phyloP scores from a whole-genome alignment of 2,113 vertebrate species.

The Etheostoma cragini region DNA sequence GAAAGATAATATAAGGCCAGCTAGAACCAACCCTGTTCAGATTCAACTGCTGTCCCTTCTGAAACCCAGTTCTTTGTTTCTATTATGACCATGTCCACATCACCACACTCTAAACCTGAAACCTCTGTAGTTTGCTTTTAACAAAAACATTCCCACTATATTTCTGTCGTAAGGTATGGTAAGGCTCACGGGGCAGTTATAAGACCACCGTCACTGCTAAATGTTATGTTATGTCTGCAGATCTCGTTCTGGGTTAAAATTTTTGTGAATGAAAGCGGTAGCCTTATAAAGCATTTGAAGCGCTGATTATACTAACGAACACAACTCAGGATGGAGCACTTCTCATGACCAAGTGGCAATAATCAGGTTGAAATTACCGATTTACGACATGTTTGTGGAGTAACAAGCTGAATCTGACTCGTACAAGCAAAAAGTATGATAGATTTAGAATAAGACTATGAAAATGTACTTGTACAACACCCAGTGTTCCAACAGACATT shows the following conservation, averaged over 20 bases:
- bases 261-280: neutral
- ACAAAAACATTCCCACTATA: neutral
- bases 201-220: neutral
- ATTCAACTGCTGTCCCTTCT: constrained; percentile 44
- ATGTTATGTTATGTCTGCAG: neutral
- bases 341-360: no score
- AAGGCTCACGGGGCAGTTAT: neutral
- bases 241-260: neutral
- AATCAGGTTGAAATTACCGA: neutral
- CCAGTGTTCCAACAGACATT: neutral
- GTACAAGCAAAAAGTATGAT: neutral
- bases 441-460: neutral
- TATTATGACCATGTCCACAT: constrained; percentile 61
- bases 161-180: neutral
- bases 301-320: neutral
- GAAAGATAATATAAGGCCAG: constrained; percentile 86
- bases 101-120: neutral
- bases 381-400: neutral
- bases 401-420: neutral
- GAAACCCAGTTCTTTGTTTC: constrained; percentile 59
- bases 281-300: neutral
- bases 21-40: constrained; percentile 78
- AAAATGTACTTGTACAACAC: constrained; percentile 27
- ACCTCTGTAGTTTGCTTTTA: neutral
- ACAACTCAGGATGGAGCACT: neutral